These are phyloP conservation scores for Caenorhabditis auriculariae DNA, from an alignment of 2,888 invertebrate species.

Conservation along the genomic window DNA sequence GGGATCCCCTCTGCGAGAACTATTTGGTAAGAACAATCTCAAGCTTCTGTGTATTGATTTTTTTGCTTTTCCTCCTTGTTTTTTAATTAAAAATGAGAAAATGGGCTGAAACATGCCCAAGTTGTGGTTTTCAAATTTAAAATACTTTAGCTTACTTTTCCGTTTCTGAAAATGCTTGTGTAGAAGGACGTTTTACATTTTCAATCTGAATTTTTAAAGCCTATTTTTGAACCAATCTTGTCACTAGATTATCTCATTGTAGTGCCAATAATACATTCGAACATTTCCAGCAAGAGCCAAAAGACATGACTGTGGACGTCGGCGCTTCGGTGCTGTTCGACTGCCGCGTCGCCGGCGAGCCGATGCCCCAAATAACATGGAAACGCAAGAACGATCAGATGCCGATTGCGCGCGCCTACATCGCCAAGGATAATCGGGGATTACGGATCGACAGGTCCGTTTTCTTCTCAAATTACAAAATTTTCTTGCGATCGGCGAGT, in stretches of 20 bases:
- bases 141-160: no score
- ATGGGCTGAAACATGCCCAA: constrained; percentile 1
- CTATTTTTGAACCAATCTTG: no score
- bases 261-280: not conserved
- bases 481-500: no score
- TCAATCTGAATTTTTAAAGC: no score
- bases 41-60: not conserved
- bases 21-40: constrained; percentile 7
- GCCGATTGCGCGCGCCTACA: constrained; percentile 62
- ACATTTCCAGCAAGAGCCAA: constrained; percentile 53
- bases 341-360: constrained; percentile 58
- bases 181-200: no score
- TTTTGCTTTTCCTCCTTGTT: constrained; percentile 2
- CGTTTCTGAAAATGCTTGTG: not conserved
- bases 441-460: constrained; percentile 62
- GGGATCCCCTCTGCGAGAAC: not conserved
- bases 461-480: no score
- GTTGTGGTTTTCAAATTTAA: no score
- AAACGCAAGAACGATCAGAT: constrained; percentile 59
- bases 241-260: not conserved
- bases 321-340: constrained; percentile 62
- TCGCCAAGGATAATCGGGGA: constrained; percentile 58
- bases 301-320: constrained; percentile 57
- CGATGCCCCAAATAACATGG: constrained; percentile 54
- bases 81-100: not conserved